A percentile compares a stretch with the other conserved stretches of the same genome.
These are phyloP conservation scores for Batillaria attramentaria DNA, from an alignment of 1,140 invertebrate genomes.

Conservation along the genomic window DNA sequence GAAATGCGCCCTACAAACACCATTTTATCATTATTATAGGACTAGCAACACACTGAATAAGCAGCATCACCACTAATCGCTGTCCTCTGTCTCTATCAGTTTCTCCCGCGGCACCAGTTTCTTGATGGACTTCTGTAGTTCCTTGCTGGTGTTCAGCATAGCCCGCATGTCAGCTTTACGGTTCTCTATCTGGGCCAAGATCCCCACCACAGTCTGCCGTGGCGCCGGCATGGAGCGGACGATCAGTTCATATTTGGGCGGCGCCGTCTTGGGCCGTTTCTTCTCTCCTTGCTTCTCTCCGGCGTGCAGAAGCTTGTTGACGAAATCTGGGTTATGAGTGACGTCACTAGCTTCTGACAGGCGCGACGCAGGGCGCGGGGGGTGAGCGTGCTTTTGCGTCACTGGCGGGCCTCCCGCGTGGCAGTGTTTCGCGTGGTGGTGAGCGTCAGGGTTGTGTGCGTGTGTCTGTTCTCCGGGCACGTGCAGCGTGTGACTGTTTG, in stretches of 20 bases:
- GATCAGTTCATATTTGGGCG: constrained; percentile 4
- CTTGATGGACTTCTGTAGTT: constrained; percentile 8
- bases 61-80: no score
- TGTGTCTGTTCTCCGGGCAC: background rate
- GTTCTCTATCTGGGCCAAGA: constrained; percentile 24
- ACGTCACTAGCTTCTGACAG: constrained; percentile 9
- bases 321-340: background rate
- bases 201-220: constrained; percentile 8
- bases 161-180: background rate
- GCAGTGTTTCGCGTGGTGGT: background rate
- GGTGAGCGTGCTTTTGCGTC: background rate
- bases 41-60: background rate
- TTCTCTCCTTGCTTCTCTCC: background rate
- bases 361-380: background rate
- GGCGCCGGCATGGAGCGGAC: constrained; percentile 15
- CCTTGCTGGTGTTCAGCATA: constrained; percentile 4
- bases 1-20: no score
- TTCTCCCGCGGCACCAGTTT: constrained; percentile 6
- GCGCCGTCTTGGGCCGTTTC: constrained; percentile 14
- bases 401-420: background rate
- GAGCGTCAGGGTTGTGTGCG: background rate
- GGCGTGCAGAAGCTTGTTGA: background rate
- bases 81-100: no score
- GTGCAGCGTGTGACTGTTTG: background rate
- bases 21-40: background rate